Conservation (phyloP, 2,113 vertebrate genomes). For the Tauraco erythrolophus region DNA sequence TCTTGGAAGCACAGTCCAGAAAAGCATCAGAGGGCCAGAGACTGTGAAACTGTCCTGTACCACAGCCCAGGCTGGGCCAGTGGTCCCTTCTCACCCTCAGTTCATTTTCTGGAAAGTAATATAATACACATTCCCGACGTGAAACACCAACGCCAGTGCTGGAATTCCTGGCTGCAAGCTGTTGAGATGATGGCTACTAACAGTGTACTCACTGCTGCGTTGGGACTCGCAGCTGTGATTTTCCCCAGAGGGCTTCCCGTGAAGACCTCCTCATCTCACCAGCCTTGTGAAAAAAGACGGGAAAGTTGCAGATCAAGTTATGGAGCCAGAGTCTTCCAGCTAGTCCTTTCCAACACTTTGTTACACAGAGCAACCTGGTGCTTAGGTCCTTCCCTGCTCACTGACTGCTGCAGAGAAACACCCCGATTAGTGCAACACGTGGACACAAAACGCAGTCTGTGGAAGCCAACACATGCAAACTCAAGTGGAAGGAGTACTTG, state of each 20-base stretch:
- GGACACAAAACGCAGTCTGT: neutral
- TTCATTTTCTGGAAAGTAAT: neutral
- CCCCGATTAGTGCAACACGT: accelerated
- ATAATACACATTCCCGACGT: neutral
- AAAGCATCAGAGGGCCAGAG: neutral
- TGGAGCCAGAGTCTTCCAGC: neutral
- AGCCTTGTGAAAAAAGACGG: neutral
- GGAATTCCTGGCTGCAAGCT: neutral
- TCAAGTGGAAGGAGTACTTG: neutral
- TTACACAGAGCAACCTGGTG: neutral
- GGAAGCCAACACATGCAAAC: neutral
- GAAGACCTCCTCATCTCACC: neutral
- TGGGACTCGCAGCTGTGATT: neutral
- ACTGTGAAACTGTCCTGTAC: too few species aligned
- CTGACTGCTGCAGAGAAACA: too few species aligned
- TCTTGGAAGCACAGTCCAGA: neutral
- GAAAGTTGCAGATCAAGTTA: neutral
- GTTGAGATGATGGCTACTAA: neutral
- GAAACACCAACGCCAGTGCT: neutral
- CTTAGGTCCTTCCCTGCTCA: neutral
- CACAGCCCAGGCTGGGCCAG: neutral
- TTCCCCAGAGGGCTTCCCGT: neutral
- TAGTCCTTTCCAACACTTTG: neutral
- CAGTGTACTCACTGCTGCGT: too few species aligned
- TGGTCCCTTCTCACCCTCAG: neutral